Evolutionary conservation across 2,888 invertebrate species (phyloP).

Genomic region (Catocala fraxini): DNA sequence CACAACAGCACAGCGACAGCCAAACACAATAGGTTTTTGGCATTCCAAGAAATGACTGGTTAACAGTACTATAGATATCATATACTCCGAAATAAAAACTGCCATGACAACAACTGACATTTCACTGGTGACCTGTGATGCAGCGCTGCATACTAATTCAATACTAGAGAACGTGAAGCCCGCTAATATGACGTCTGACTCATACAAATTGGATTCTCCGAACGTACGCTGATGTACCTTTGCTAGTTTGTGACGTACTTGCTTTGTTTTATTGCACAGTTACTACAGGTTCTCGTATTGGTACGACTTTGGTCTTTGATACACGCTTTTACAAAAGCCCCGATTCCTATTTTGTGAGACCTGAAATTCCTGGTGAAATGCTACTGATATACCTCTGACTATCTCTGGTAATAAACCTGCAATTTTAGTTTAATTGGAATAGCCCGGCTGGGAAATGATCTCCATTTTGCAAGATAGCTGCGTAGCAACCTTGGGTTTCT

Average conservation of each 20-base stretch:
- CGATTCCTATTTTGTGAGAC: too few relatives aligned
- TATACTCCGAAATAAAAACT: background rate
- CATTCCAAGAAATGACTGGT: too few relatives aligned
- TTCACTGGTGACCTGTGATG: slow-evolving; percentile 22
- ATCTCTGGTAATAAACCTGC: too few relatives aligned
- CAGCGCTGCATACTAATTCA: slow-evolving; percentile 37
- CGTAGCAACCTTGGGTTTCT: too few relatives aligned
- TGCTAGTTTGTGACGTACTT: slow-evolving; percentile 23
- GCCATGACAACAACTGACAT: slow-evolving; percentile 17
- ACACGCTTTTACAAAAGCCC: too few relatives aligned
- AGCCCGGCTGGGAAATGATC: too few relatives aligned
- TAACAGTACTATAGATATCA: background rate
- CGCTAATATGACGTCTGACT: slow-evolving; percentile 46
- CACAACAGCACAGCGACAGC: too few relatives aligned
- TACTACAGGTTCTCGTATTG: background rate
- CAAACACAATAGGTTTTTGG: too few relatives aligned
- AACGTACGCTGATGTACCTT: slow-evolving; percentile 38
- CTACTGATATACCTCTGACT: too few relatives aligned
- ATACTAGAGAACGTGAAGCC: slow-evolving; percentile 39
- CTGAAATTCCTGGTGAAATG: too few relatives aligned
- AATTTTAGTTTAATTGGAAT: too few relatives aligned
- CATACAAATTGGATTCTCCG: slow-evolving; percentile 45
- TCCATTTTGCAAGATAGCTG: too few relatives aligned
- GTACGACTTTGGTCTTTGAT: background rate
- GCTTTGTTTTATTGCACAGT: slow-evolving; percentile 18